These are phyloP conservation scores for Mystacides longicornis DNA, from an alignment of 2,888 invertebrate species.

Conservation along the genomic window DNA sequence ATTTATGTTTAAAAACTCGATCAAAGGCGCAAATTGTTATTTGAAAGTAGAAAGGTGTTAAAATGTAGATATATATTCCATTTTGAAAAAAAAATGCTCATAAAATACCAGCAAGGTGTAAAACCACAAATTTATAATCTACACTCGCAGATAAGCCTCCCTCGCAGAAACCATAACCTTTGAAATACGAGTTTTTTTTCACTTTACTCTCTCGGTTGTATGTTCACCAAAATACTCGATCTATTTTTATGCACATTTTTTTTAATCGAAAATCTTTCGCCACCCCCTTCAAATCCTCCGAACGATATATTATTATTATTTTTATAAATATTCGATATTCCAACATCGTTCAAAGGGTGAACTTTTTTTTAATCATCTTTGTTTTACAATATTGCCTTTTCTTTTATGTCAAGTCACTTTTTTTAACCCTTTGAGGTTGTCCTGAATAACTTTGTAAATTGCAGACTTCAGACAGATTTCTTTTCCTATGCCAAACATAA, in stretches of 20 bases:
- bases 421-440: too few species aligned
- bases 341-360: background rate
- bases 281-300: conserved; percentile 10
- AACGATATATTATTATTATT: too few species aligned
- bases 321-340: conserved; percentile 2
- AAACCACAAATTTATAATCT: background rate
- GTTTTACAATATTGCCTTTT: too few species aligned
- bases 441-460: too few species aligned
- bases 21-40: too few species aligned
- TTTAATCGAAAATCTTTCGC: conserved; percentile 19
- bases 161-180: background rate
- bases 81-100: background rate
- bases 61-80: too few species aligned
- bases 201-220: background rate
- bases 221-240: conserved; percentile 10
- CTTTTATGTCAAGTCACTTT: too few species aligned
- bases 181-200: background rate
- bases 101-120: background rate
- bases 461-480: too few species aligned
- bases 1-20: too few species aligned
- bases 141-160: background rate
- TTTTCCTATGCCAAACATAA: too few species aligned
- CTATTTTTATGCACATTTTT: conserved; percentile 18
- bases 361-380: too few species aligned
- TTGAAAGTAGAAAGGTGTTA: too few species aligned